Base-by-base conservation (phyloP, 2,888 invertebrate genomes). In the Melanostoma mellinum region DNA sequence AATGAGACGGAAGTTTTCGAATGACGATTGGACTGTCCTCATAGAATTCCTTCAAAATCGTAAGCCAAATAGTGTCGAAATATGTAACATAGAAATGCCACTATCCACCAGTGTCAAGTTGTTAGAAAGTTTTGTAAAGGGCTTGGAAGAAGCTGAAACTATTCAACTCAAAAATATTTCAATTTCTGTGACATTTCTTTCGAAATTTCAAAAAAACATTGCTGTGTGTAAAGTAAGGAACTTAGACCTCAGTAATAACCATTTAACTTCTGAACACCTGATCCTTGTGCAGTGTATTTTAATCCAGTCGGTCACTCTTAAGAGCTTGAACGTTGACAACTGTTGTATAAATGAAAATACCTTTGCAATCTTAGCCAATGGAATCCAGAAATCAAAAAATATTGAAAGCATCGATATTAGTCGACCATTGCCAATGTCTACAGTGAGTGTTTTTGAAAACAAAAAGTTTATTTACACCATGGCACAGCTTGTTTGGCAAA, bases 351-450 rank as follows among this genome's bases (percentile, higher is more conserved):
- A 85, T 48, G 90, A 90, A 65, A 88, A 86, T n/a, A 88, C 87
- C 36, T 91, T 91, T 58, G 87, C 89, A 3, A 63, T 87, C 2
- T 42, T 91, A 3, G 91, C 90, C 0, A 91, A 91, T 86, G 91
- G 89, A 0, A 86, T 91, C 2, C 52, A 89, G 44, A 89, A 90
- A 38, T 91, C 89, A 2, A 42, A 42, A 2, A 85, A 86, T 3
- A 44, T 91, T 38, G 68, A 74, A 0, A 71, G 69, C 3, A 69
- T 91, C 2, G 85, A 88, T 65, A 86, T 88, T 48, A 89, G 87
- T 40, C 88, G 89, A 1, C 38, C 91, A 1, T 8, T 89, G 33
- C 65, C 71, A 2, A 72, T 80, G 30, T 50, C 85, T 5, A 87
- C 87, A 0, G 63, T 68, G 3, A 65, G 63, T 0, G 71, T 88